Evolutionary conservation across 1,140 invertebrate genomes (phyloP).

Genomic region (Latrodectus geometricus): DNA sequence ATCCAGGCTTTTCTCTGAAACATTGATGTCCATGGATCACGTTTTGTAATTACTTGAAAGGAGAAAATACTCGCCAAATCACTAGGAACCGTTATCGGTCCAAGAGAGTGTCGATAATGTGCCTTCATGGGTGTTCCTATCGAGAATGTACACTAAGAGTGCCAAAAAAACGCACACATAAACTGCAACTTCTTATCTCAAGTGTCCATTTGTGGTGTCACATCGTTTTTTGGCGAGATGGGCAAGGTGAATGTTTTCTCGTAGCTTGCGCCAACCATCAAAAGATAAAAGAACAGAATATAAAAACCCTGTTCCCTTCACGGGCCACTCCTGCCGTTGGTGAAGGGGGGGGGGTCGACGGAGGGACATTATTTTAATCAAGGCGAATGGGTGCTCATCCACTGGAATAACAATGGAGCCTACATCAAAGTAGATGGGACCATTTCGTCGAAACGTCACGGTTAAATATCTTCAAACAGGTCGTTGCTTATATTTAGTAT

Average conservation of each 20-base stretch:
- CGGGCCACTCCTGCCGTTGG: conserved; percentile 5
- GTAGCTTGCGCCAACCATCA: neutral
- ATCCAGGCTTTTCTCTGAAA: too few species aligned
- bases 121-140: neutral
- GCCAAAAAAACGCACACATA: neutral
- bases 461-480: conserved; percentile 50
- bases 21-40: too few species aligned
- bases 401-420: conserved; percentile 39
- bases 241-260: conserved; percentile 18
- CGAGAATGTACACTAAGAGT: neutral
- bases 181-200: conserved; percentile 11
- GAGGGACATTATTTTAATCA: conserved; percentile 43
- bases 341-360: too few species aligned
- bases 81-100: neutral
- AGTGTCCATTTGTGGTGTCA: conserved; percentile 34
- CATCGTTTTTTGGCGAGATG: conserved; percentile 35
- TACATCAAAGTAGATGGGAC: conserved; percentile 45
- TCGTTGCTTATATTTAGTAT: conserved; percentile 48
- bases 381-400: neutral
- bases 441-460: conserved; percentile 46
- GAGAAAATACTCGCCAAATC: too few species aligned
- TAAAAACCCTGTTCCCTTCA: neutral
- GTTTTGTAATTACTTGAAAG: too few species aligned
- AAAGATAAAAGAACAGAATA: neutral
- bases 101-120: neutral